phyloP scores from a whole-genome alignment of 2,797 vertebrate genomes.

The Amphiprion clarkii region DNA sequence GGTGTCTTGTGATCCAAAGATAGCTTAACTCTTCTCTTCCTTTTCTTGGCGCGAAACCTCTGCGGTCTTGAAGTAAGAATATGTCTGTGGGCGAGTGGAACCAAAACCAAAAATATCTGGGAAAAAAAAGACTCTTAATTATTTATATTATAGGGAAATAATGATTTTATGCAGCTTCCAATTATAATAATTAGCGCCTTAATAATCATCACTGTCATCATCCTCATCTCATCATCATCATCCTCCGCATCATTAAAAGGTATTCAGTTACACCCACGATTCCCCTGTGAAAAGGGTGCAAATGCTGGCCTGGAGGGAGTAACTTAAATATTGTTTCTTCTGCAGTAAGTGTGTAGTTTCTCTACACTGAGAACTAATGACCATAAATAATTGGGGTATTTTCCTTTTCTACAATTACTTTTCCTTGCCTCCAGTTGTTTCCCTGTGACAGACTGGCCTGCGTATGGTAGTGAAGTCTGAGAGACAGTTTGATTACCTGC shows the following conservation, averaged over 20 bases:
- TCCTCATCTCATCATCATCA: constrained; percentile 14
- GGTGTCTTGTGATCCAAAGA: constrained; percentile 73
- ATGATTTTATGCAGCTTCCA: constrained; percentile 68
- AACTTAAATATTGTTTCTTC: constrained; percentile 43
- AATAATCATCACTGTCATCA: constrained; percentile 51
- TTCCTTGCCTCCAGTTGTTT: constrained; percentile 58
- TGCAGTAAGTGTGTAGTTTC: constrained; percentile 48
- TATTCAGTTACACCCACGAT: constrained; percentile 24
- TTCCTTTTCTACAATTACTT: constrained; percentile 65
- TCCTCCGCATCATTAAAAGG: constrained; percentile 6
- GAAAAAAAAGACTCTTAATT: constrained; percentile 54
- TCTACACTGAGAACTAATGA: constrained; percentile 60
- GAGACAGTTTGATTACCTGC: constrained; percentile 51
- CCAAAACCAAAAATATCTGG: constrained; percentile 50
- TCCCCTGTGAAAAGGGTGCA: constrained; percentile 25
- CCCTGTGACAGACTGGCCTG: constrained; percentile 6
- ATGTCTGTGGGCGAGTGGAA: neutral
- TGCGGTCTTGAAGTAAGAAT: constrained; percentile 32
- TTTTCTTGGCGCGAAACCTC: constrained; percentile 47
- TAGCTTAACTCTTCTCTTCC: constrained; percentile 48
- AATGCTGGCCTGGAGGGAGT: constrained; percentile 48
- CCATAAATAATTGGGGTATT: constrained; percentile 64
- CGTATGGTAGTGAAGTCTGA: constrained; percentile 38
- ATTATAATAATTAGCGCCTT: constrained; percentile 61
- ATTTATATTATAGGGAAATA: constrained; percentile 60